Percentiles rank a stretch among this genome's conserved stretches.
Conservation (phyloP, 2,797 vertebrate genomes). For the Scolopax rusticola region DNA sequence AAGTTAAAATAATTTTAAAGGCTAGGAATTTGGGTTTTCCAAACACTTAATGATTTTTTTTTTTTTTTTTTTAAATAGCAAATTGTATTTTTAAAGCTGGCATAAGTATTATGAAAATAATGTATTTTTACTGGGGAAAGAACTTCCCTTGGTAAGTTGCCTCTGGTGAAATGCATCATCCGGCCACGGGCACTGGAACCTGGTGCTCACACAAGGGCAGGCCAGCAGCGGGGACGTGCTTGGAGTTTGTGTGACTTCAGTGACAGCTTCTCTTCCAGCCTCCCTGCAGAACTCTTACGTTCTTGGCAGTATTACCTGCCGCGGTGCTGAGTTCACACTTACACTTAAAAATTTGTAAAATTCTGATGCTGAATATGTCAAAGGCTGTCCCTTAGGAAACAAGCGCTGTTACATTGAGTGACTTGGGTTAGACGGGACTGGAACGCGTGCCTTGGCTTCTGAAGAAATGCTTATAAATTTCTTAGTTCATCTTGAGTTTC, state of each 20-base stretch:
- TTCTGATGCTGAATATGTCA: not conserved
- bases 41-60: not conserved
- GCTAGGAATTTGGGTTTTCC: not conserved
- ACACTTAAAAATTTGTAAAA: not conserved
- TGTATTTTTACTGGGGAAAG: not conserved
- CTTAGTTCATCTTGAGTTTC: not conserved
- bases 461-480: not conserved
- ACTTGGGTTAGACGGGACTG: not conserved
- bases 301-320: not conserved
- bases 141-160: not conserved
- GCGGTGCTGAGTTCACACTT: not conserved
- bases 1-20: not conserved
- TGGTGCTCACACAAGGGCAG: not conserved
- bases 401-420: not conserved
- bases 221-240: fast-evolving
- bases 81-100: not conserved
- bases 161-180: not conserved
- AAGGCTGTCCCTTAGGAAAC: not conserved
- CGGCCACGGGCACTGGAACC: fast-evolving
- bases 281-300: fast-evolving
- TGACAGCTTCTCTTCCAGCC: not conserved
- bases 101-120: not conserved
- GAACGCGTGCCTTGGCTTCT: not conserved
- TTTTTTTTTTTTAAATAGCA: not conserved
- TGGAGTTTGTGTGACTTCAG: not conserved